Conservation (phyloP, 2,888 invertebrate genomes). For the Orthosia gothica region DNA sequence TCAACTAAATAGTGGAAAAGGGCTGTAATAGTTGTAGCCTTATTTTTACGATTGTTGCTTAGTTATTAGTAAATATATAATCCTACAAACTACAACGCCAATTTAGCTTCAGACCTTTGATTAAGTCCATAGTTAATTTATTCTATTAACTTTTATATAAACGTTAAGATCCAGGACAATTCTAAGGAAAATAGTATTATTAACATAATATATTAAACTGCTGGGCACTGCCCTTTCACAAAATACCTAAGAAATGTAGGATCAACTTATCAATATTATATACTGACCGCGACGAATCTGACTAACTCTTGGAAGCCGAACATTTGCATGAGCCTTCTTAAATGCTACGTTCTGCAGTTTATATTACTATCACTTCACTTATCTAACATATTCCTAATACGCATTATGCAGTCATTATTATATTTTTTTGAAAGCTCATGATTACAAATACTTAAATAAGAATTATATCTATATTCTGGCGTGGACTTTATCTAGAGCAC, state of each 20-base stretch:
- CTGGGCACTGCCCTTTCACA: neutral
- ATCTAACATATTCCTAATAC: neutral
- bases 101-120: constrained; percentile 32
- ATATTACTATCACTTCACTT: neutral
- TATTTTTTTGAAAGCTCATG: neutral
- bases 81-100: constrained; percentile 31
- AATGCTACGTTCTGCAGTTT: too few relatives aligned
- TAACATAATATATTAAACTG: constrained; percentile 7
- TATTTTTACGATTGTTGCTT: constrained; percentile 67
- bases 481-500: neutral
- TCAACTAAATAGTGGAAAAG: constrained; percentile 50
- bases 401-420: neutral
- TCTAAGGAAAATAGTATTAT: constrained; percentile 1
- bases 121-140: constrained; percentile 16
- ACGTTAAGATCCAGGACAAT: constrained; percentile 4
- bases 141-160: neutral
- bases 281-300: neutral
- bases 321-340: neutral
- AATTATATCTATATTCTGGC: constrained; percentile 4
- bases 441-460: constrained; percentile 6
- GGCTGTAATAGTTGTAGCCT: constrained; percentile 67
- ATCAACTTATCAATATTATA: neutral
- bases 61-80: constrained; percentile 56
- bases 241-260: neutral
- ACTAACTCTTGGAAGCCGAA: neutral